These are phyloP conservation scores for Tupaia tana DNA, from an alignment of 2,113 vertebrate genomes.

Conservation along the genomic window DNA sequence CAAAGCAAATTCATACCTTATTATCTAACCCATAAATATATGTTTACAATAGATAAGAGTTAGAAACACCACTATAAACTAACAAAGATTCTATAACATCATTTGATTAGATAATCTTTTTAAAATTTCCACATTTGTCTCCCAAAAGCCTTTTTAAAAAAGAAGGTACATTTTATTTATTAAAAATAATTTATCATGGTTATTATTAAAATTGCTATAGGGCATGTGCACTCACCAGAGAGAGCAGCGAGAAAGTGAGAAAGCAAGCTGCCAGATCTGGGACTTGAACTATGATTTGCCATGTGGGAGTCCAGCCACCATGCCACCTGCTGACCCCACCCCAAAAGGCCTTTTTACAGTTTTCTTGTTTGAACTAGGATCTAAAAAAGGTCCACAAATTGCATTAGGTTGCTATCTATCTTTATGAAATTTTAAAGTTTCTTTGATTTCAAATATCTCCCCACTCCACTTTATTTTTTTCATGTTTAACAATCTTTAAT, in stretches of 20 bases:
- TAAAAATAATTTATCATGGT: too few relatives aligned
- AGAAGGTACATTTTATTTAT: too few relatives aligned
- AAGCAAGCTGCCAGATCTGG: too few relatives aligned
- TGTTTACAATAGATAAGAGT: constrained; percentile 31
- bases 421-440: constrained; percentile 1
- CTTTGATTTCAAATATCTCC: background rate
- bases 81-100: background rate
- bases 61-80: background rate
- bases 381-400: background rate
- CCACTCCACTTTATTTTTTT: background rate
- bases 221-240: too few relatives aligned
- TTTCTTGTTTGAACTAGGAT: constrained; percentile 30
- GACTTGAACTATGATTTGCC: too few relatives aligned
- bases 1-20: background rate
- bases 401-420: background rate
- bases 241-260: too few relatives aligned
- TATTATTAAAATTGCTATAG: too few relatives aligned
- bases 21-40: background rate
- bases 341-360: background rate
- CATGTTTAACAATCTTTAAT: too few relatives aligned
- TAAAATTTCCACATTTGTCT: background rate
- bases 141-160: background rate
- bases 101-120: background rate
- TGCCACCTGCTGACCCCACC: too few relatives aligned
- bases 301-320: too few relatives aligned